phyloP scores from a whole-genome alignment of 2,888 invertebrate species.

The Nesidiocoris tenuis region DNA sequence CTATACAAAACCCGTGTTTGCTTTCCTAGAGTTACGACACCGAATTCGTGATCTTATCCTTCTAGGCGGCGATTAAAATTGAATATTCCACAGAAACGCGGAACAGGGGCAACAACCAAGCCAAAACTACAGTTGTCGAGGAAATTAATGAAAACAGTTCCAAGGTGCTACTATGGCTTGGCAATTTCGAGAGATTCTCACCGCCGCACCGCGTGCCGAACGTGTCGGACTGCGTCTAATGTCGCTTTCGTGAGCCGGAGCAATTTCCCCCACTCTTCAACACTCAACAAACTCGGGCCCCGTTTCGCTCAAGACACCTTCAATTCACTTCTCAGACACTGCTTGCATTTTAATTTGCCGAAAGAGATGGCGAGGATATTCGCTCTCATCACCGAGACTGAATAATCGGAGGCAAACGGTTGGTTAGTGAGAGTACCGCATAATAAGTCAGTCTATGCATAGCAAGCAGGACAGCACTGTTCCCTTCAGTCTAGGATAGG shows the following conservation, averaged over 20 bases:
- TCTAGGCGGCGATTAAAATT: neutral
- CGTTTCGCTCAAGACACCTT: neutral
- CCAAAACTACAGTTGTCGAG: neutral
- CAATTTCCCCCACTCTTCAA: conserved; percentile 1
- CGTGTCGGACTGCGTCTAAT: neutral
- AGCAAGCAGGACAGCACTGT: conserved; percentile 3
- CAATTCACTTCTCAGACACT: conserved; percentile 12
- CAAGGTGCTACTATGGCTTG: neutral
- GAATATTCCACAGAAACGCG: neutral
- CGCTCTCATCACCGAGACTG: neutral
- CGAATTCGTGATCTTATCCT: neutral
- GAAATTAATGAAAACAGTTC: neutral
- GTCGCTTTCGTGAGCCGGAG: conserved; percentile 10
- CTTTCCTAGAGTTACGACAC: neutral
- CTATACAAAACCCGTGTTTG: neutral
- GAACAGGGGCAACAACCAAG: neutral
- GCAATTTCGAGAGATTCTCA: neutral
- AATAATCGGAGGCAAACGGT: conserved; percentile 13
- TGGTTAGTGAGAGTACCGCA: neutral
- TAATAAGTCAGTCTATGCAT: conserved; percentile 16
- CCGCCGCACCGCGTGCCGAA: neutral
- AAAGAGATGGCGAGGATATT: neutral
- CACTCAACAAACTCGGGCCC: neutral
- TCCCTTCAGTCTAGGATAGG: too few species aligned
- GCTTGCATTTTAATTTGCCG: conserved; percentile 10